Percentiles rank a stretch among this genome's conserved stretches.
Evolutionary conservation across 1,140 invertebrate species (phyloP).

Genomic region (Formica exsecta): DNA sequence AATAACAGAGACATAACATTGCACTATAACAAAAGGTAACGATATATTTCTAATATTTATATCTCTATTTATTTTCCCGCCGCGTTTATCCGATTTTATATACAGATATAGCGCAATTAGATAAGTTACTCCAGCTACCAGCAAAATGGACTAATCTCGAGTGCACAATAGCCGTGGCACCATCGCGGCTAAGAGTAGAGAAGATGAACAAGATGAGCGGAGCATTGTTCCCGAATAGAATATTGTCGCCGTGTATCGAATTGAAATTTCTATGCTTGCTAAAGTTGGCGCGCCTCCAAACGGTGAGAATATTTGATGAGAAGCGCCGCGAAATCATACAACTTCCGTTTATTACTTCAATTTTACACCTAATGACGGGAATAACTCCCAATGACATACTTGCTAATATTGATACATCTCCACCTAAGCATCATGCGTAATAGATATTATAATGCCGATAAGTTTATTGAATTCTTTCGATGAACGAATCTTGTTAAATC

Average conservation of each 20-base stretch:
- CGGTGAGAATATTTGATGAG: slow-evolving; percentile 58
- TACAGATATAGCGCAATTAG: slow-evolving; percentile 67
- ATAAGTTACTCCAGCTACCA: slow-evolving; percentile 74
- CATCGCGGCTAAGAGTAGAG: slow-evolving; percentile 50
- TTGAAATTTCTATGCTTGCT: slow-evolving; percentile 80
- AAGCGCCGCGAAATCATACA: slow-evolving; percentile 78
- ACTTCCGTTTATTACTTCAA: slow-evolving; percentile 73
- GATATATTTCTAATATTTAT: neutral
- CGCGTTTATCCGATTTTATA: slow-evolving; percentile 55
- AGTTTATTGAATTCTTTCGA: neutral
- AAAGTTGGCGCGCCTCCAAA: slow-evolving; percentile 80
- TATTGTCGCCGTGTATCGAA: slow-evolving; percentile 81
- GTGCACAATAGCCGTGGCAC: slow-evolving; percentile 73
- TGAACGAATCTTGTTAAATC: neutral
- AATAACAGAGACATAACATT: neutral
- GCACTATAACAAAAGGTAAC: neutral
- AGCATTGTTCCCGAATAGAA: slow-evolving; percentile 72
- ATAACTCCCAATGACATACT: neutral
- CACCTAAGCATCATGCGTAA: neutral
- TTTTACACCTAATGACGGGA: slow-evolving; percentile 19
- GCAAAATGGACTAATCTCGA: slow-evolving; percentile 77
- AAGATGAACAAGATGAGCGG: slow-evolving; percentile 47
- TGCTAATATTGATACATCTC: neutral
- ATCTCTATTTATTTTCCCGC: slow-evolving; percentile 44
- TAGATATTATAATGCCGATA: neutral